Percentiles rank a stretch among this genome's conserved stretches.
Conservation (phyloP, 2,888 invertebrate genomes). For the Eristalinus sepulchralis region DNA sequence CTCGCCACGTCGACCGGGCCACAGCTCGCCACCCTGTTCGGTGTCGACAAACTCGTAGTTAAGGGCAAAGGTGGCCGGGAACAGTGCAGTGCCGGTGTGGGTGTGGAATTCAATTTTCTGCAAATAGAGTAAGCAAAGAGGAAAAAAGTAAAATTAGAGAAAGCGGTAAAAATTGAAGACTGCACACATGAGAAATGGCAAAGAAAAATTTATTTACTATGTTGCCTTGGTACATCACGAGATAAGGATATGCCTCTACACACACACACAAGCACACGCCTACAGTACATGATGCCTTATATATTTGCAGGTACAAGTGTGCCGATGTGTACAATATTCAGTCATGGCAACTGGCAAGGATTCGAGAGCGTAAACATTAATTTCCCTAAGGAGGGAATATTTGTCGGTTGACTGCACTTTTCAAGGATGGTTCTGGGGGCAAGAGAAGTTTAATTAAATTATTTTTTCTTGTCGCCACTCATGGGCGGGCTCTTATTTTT, state of each 20-base stretch:
- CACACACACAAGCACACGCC: background rate
- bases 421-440: constrained; percentile 47
- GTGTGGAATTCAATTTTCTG: constrained; percentile 83
- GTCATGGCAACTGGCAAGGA: constrained; percentile 48
- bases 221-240: constrained; percentile 35
- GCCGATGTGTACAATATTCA: constrained; percentile 29
- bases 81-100: constrained; percentile 89
- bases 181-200: constrained; percentile 49
- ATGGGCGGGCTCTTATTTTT: background rate
- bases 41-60: constrained; percentile 94
- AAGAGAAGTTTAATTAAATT: constrained; percentile 68
- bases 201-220: constrained; percentile 63
- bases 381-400: constrained; percentile 72
- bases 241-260: background rate
- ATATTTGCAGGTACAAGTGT: constrained; percentile 59
- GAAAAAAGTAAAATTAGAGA: constrained; percentile 43
- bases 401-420: constrained; percentile 72
- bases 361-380: constrained; percentile 72
- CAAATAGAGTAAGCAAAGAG: constrained; percentile 64
- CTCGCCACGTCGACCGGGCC: constrained; percentile 82
- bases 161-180: constrained; percentile 56
- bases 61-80: constrained; percentile 87
- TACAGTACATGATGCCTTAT: constrained; percentile 7
- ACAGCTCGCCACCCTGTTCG: constrained; percentile 86
- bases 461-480: constrained; percentile 56